Conservation (phyloP, 1,140 invertebrate species). For the Drosophila aff. region DNA sequence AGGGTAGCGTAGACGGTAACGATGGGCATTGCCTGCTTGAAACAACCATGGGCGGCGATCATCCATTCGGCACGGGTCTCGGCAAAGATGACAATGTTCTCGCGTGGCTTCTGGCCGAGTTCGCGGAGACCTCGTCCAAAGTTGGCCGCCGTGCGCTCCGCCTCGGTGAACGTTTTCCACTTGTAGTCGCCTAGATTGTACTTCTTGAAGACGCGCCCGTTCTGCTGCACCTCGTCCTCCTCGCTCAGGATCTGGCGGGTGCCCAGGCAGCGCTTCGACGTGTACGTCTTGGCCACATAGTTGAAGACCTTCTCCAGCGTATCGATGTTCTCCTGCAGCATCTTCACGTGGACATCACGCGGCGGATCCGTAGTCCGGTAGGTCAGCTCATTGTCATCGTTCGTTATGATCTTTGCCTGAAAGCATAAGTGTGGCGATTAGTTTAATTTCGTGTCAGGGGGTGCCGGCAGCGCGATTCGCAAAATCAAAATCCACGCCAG, state of each 20-base stretch:
- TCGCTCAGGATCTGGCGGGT: constrained; percentile 96
- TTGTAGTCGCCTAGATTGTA: constrained; percentile 97
- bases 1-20: constrained; percentile 99
- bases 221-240: constrained; percentile 96
- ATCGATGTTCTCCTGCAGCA: constrained; percentile 91
- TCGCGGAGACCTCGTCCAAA: constrained; percentile 93
- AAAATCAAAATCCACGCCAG: constrained; percentile 25
- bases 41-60: constrained; percentile 96
- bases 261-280: constrained; percentile 92
- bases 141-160: constrained; percentile 90
- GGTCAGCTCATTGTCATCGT: constrained; percentile 87
- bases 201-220: constrained; percentile 98
- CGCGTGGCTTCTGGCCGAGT: constrained; percentile 88
- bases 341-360: constrained; percentile 88
- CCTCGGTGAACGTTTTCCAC: constrained; percentile 94
- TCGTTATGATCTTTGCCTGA: constrained; percentile 80
- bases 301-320: constrained; percentile 95
- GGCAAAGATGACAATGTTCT: constrained; percentile 96
- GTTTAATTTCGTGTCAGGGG: not conserved
- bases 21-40: constrained; percentile 96
- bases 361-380: constrained; percentile 90
- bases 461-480: not conserved
- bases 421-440: constrained; percentile 33
- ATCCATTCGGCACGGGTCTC: constrained; percentile 99
- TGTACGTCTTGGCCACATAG: constrained; percentile 90